phyloP scores from a whole-genome alignment of 2,797 vertebrate species.

The Microchirus variegatus region DNA sequence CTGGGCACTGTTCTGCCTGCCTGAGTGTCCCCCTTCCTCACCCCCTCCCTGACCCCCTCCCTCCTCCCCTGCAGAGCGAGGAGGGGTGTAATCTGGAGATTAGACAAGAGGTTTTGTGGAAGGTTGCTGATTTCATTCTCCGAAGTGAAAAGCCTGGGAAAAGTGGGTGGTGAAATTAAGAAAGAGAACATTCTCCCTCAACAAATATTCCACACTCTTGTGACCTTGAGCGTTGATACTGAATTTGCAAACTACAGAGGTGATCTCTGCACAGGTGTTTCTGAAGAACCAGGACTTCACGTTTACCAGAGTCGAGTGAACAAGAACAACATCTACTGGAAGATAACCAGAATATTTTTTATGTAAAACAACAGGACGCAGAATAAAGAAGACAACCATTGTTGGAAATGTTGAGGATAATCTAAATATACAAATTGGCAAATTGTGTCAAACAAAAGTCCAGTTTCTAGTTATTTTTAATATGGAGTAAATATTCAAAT shows the following conservation, averaged over 20 bases:
- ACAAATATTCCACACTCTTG: neutral
- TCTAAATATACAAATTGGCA: too few relatives aligned
- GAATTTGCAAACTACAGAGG: neutral
- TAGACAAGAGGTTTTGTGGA: slow-evolving; percentile 5
- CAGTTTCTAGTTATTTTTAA: too few relatives aligned
- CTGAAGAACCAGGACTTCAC: too few relatives aligned
- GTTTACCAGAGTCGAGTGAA: too few relatives aligned
- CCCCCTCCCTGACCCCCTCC: neutral
- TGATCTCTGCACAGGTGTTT: neutral
- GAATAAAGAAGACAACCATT: too few relatives aligned
- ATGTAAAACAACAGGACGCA: too few relatives aligned
- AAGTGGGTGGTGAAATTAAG: neutral
- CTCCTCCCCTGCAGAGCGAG: slow-evolving; percentile 4
- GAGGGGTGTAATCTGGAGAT: slow-evolving; percentile 1
- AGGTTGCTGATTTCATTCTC: slow-evolving; percentile 20
- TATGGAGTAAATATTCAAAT: too few relatives aligned
- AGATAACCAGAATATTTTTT: too few relatives aligned
- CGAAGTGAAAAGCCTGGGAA: neutral
- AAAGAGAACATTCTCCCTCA: neutral
- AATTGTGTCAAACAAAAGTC: too few relatives aligned
- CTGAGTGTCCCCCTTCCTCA: too few relatives aligned
- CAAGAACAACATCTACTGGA: too few relatives aligned
- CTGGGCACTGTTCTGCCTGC: slow-evolving; percentile 22
- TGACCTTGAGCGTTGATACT: neutral
- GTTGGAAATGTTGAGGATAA: too few relatives aligned